Conservation (phyloP, 2,888 invertebrate genomes). For the Leptinotarsa juncta region DNA sequence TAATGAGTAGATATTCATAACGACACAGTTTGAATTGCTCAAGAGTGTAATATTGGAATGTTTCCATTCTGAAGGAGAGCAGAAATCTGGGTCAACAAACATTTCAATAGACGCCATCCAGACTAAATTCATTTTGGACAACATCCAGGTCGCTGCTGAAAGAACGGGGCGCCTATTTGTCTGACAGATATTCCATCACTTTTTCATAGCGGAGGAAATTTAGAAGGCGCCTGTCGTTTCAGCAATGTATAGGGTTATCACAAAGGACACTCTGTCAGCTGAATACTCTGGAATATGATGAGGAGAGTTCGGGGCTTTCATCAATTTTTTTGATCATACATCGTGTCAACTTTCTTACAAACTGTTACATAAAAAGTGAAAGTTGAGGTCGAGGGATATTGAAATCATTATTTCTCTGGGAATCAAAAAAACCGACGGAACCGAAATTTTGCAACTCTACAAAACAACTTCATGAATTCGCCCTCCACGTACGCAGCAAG, state of each 20-base stretch:
- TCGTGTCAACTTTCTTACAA: no score
- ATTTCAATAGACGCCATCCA: constrained; percentile 22
- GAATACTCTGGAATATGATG: not conserved
- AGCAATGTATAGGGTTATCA: not conserved
- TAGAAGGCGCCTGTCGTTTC: not conserved
- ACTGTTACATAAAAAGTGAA: no score
- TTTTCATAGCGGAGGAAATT: constrained; percentile 18
- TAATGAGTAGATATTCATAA: not conserved
- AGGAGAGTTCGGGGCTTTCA: not conserved
- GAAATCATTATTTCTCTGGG: no score
- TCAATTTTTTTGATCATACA: no score
- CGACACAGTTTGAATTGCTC: not conserved
- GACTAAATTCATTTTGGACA: constrained; percentile 24
- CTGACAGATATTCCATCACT: constrained; percentile 25
- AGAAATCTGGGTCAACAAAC: constrained; percentile 10
- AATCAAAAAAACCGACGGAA: no score
- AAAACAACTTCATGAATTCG: no score
- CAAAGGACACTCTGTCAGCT: not conserved
- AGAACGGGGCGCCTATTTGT: constrained; percentile 32
- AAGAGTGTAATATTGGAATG: not conserved
- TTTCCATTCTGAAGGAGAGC: not conserved
- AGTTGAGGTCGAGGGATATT: no score
- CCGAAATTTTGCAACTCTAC: no score
- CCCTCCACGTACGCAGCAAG: no score
- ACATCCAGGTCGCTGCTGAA: constrained; percentile 31